These are phyloP conservation scores for Tetheella fluctuosa DNA, from an alignment of 2,888 invertebrate genomes.

Conservation along the genomic window DNA sequence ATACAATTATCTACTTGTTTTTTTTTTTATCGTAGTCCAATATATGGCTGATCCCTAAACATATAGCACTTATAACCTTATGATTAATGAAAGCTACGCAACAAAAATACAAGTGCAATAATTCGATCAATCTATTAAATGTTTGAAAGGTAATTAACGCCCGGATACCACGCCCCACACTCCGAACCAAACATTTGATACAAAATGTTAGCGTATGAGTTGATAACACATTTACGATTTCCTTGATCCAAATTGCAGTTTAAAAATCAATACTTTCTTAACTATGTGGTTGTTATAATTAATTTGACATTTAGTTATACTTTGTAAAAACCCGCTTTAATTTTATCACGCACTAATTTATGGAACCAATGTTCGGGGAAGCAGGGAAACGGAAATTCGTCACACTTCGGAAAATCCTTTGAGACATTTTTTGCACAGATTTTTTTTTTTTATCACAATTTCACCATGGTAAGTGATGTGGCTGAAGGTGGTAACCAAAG, in stretches of 20 bases:
- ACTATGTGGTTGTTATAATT: neutral
- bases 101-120: constrained; percentile 6
- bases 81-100: neutral
- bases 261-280: neutral
- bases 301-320: neutral
- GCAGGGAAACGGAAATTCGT: too few species aligned
- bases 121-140: neutral
- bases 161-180: constrained; percentile 17
- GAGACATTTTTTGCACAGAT: too few species aligned
- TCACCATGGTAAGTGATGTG: too few species aligned
- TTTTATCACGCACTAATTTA: too few species aligned
- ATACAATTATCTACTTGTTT: neutral
- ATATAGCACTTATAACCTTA: neutral
- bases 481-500: too few species aligned
- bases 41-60: neutral
- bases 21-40: neutral
- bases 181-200: constrained; percentile 8
- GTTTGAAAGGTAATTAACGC: constrained; percentile 9
- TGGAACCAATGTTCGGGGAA: too few species aligned
- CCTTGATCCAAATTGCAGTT: constrained; percentile 13
- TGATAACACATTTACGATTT: constrained; percentile 4
- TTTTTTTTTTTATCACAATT: too few species aligned
- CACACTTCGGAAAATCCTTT: too few species aligned
- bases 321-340: neutral
- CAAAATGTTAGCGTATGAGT: constrained; percentile 2